A percentile compares a stretch with the other conserved stretches of the same genome.
These are phyloP conservation scores for Hoplostethus mediterraneus DNA, from an alignment of 2,797 vertebrate species.

Conservation along the genomic window DNA sequence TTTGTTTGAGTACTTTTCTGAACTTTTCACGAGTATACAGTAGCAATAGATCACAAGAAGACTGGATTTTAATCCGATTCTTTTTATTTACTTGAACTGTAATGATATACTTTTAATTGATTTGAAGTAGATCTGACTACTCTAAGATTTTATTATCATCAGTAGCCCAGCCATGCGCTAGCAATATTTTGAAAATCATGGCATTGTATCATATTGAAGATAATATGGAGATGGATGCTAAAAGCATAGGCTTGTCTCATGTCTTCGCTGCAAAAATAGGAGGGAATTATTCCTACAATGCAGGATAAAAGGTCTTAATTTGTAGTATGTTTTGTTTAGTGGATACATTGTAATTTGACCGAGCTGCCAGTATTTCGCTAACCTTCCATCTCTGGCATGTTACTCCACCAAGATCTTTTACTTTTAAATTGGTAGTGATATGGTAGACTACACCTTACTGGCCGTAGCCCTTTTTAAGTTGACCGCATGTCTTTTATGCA, in stretches of 20 bases:
- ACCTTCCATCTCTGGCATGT: constrained; percentile 58
- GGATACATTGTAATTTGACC: constrained; percentile 51
- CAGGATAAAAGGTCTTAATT: constrained; percentile 47
- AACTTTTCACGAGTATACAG: constrained; percentile 47
- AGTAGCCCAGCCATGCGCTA: constrained; percentile 48
- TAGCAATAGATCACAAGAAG: constrained; percentile 73
- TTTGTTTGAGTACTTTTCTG: constrained; percentile 48
- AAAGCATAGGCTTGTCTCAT: constrained; percentile 32
- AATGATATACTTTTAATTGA: constrained; percentile 29
- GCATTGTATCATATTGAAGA: constrained; percentile 58
- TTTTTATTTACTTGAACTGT: constrained; percentile 54
- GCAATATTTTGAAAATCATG: constrained; percentile 74
- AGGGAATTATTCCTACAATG: constrained; percentile 33
- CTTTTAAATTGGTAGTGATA: constrained; percentile 11
- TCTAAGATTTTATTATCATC: constrained; percentile 33
- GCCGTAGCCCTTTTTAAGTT: constrained; percentile 51
- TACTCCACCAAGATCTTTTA: constrained; percentile 42
- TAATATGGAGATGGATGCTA: constrained; percentile 53
- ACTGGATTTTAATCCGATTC: constrained; percentile 38
- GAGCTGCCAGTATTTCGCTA: constrained; percentile 46
- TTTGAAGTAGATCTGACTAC: constrained; percentile 28
- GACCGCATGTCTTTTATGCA: constrained; percentile 76
- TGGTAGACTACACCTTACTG: background rate
- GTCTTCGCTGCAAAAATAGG: constrained; percentile 43
- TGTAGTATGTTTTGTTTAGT: constrained; percentile 55